Evolutionary conservation across 2,888 invertebrate species (phyloP).

Genomic region (Leucania comma): DNA sequence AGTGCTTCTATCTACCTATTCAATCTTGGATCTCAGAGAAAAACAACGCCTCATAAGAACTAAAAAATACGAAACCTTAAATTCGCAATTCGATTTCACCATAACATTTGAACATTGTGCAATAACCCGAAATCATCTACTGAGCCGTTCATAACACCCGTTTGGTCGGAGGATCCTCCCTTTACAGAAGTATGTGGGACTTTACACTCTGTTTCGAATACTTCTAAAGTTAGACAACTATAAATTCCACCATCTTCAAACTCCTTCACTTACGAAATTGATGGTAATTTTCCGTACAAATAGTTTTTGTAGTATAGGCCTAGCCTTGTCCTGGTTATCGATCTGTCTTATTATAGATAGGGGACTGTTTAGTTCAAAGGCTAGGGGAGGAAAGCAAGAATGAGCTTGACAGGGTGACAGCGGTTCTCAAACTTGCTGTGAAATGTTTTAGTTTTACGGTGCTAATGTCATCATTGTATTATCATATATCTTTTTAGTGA

Average conservation of each 20-base stretch:
- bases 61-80: too few species aligned
- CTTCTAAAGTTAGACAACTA: conserved; percentile 13
- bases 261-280: conserved; percentile 3
- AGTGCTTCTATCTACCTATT: not conserved
- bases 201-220: too few species aligned
- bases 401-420: conserved; percentile 5
- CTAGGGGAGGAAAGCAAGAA: conserved; percentile 21
- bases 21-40: not conserved
- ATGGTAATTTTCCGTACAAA: conserved; percentile 20
- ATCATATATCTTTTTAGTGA: too few species aligned
- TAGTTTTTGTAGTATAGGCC: conserved; percentile 32
- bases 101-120: too few species aligned
- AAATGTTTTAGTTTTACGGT: not conserved
- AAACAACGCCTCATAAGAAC: not conserved
- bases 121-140: too few species aligned
- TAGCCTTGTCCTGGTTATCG: conserved; percentile 46
- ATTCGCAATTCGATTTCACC: too few species aligned
- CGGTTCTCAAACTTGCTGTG: not conserved
- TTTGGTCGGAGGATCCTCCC: too few species aligned
- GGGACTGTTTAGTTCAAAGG: conserved; percentile 16
- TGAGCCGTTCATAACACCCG: too few species aligned
- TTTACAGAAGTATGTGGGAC: too few species aligned
- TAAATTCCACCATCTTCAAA: conserved; percentile 4
- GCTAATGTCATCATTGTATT: not conserved
- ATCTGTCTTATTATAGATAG: conserved; percentile 42